Percentiles rank a stretch among this genome's conserved stretches.
Evolutionary conservation across 2,113 vertebrate species (phyloP).

Genomic region (Seriola quinqueradiata): DNA sequence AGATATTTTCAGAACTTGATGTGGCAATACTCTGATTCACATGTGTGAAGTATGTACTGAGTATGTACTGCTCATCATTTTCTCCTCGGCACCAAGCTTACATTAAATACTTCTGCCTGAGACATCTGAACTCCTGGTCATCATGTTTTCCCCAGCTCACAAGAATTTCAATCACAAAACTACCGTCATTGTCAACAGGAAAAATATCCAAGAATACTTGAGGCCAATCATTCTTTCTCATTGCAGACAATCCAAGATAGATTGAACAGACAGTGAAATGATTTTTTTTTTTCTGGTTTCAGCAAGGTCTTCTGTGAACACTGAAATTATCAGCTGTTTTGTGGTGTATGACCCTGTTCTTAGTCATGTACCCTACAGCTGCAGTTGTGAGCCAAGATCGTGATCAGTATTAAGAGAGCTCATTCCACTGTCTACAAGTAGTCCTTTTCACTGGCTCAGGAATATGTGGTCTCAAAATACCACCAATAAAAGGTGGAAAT

Average conservation of each 20-base stretch:
- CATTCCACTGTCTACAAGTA: neutral
- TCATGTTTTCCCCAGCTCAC: too few relatives aligned
- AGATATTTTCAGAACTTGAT: too few relatives aligned
- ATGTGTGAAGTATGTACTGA: too few relatives aligned
- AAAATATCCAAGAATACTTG: neutral
- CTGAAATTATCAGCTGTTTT: neutral
- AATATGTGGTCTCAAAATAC: neutral
- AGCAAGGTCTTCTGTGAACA: conserved; percentile 1
- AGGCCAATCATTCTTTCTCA: neutral
- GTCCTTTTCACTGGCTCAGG: neutral
- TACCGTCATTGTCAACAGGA: neutral
- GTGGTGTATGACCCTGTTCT: neutral
- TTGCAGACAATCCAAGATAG: neutral
- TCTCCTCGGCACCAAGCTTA: too few relatives aligned
- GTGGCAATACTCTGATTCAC: too few relatives aligned
- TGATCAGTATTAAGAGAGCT: neutral
- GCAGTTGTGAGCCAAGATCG: neutral
- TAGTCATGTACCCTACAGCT: conserved; percentile 1
- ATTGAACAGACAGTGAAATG: neutral
- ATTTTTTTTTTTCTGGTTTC: neutral
- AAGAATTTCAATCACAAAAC: too few relatives aligned
- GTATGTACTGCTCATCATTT: too few relatives aligned
- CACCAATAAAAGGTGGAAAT: conserved; percentile 8
- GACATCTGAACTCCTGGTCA: too few relatives aligned
- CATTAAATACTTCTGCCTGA: too few relatives aligned